Evolutionary conservation across 2,797 vertebrate genomes (phyloP), one percentile per base, ranked within the genome.

Genomic region (Notoglanidium macrostoma): DNA sequence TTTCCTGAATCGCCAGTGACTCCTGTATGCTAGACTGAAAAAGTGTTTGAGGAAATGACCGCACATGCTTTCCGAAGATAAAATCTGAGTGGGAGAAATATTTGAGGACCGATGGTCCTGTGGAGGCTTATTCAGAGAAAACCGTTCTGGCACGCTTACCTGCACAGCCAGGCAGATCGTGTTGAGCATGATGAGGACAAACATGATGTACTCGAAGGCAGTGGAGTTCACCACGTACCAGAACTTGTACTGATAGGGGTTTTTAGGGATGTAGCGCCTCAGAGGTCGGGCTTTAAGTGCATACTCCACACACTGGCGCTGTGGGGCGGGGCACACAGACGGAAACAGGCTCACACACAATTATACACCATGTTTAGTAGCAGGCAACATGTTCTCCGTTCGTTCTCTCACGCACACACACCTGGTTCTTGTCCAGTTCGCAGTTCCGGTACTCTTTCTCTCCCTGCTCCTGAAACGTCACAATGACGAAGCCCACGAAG

Each of bases 381-480:
- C 23, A 46, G 14, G 11, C 46, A 49, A 63, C 40, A 8, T 9
- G 11, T 63, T 81, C 32, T 59, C 21, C 5, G 1, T 15, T 78
- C 6, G 17, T 8, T 15, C 32, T 61, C 32, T 5, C 74, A 76
- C 81, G 49, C 21, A 84, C 44, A 93, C 95, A 95, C 89, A 99
- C 98, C 98, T 99, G 98, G 94, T 99, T 99, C 93, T 99, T 99
- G 94, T 99, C 98, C 90, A 99, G 97, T 93, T 99, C 98, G 95
- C 98, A 99, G 96, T 99, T 99, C 96, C 98, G 99, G 93, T 99
- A 99, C 91, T 99, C 98, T 92, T 99, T 98, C 91, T 99, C 98
- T 93, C 98, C 98, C 92, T 99, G 98, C 89, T 99, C 98, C 95
- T 99, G 98, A 93, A 99, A 99, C 0, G 98, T 99, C 91, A 99